Base-by-base conservation (phyloP, 2,113 vertebrate species). In the Meles meles region DNA sequence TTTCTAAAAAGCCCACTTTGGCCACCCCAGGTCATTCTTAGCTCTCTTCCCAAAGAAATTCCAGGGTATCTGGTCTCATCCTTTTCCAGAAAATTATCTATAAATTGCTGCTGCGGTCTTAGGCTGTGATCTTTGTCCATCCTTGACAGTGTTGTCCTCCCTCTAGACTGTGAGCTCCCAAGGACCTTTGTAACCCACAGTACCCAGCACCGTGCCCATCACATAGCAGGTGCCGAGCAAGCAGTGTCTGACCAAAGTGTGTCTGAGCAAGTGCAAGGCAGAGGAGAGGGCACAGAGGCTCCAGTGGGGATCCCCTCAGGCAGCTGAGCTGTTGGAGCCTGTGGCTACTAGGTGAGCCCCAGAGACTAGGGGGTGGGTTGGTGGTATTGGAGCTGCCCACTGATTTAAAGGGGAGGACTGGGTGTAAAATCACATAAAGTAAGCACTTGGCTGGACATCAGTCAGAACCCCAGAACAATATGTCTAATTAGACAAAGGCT, bases 401-500 rank as follows among this genome's bases (percentile, higher is more conserved):
- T 72, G 42, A 52, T 92, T 92, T 93, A 31, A 80, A 44, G 31
- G 71, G 55, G 47, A 72, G 92, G 37, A 61, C 21, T 79, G 23
- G 52, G 15, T 47, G 31, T 80, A 88, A 93, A 96, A 92, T 67
- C 39, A 71, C 21, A 7, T 61, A 49, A 91, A 90, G 71, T 88
- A 77, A 91, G 37, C 72, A 6, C 42, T 96, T 79, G 29, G 42
- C 93, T 65, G 67, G 34, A 67, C 47, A 69, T 96, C 90, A 93
- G 67, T 95, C 67, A 59, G 88, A 95, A 93, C 39, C 55, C 85
- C 79, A 74, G 91, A 88, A 96, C 84, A 74, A 39, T 93, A 71
- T 47, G 86, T 77, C 34, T 97, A 88, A 91, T 95, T 96, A 90
- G 82, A 86, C 59, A 72, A 34, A 90, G 87, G 29, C 76, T 95